Conservation (phyloP, 92 coral and sea anemone species). For the Epizoanthus stellaris region DNA sequence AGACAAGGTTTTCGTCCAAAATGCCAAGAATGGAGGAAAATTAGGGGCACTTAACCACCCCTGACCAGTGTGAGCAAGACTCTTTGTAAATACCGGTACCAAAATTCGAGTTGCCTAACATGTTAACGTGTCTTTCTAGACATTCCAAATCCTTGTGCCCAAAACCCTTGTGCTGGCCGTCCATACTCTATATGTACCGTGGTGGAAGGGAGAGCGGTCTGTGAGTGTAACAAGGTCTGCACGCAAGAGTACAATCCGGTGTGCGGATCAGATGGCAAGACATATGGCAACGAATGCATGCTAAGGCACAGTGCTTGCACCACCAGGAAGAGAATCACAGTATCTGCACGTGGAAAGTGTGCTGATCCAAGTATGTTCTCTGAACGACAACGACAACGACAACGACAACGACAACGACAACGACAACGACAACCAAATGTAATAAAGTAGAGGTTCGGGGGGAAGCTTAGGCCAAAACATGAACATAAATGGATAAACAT, state of each 20-base stretch:
- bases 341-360: constrained; percentile 1
- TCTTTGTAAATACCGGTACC: too few relatives aligned
- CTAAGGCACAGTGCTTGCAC: constrained; percentile 4
- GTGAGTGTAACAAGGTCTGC: constrained; percentile 29
- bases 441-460: too few relatives aligned
- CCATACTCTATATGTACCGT: constrained; percentile 23
- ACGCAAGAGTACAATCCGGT: not conserved
- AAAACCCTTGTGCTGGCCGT: constrained; percentile 32
- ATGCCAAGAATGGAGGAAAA: too few relatives aligned
- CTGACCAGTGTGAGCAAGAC: too few relatives aligned
- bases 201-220: constrained; percentile 1
- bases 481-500: too few relatives aligned
- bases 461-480: too few relatives aligned
- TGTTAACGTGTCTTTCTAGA: not conserved
- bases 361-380: constrained; percentile 2
- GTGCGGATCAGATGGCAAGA: constrained; percentile 26
- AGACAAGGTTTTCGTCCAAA: too few relatives aligned
- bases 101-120: not conserved
- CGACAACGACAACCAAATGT: not conserved
- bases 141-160: constrained; percentile 20
- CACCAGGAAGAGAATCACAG: constrained; percentile 11
- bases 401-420: not conserved
- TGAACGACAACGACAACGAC: not conserved
- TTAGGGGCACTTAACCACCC: too few relatives aligned
- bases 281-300: constrained; percentile 20